Evolutionary conservation across 2,797 vertebrate genomes (phyloP).

Genomic region (Anguilla obscura): DNA sequence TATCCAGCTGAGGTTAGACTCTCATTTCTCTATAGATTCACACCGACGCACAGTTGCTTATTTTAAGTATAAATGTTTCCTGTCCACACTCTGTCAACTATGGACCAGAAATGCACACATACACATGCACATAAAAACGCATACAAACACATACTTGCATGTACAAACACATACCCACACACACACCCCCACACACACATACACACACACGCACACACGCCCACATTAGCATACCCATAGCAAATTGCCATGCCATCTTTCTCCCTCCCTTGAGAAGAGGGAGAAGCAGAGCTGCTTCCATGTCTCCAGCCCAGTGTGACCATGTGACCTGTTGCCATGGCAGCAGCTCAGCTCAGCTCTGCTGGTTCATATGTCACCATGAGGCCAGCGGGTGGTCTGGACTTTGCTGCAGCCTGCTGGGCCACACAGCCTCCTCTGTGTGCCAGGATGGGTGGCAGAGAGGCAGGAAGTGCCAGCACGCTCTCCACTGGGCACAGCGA

Average conservation of each 20-base stretch:
- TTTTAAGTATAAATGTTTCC: not conserved
- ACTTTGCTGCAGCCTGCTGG: not conserved
- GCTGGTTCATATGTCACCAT: not conserved
- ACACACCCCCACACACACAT: not conserved
- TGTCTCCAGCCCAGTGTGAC: not conserved
- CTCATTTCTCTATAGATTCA: not conserved
- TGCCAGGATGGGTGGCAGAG: not conserved
- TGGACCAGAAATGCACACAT: not conserved
- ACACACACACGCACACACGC: not conserved
- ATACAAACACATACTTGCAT: not conserved
- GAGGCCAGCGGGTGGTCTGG: not conserved
- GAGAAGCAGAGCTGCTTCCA: constrained; percentile 19
- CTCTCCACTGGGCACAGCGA: not conserved
- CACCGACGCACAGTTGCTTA: not conserved
- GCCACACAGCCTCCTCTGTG: not conserved
- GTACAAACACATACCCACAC: not conserved
- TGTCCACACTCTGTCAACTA: not conserved
- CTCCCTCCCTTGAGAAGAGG: constrained; percentile 6
- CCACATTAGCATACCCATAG: not conserved
- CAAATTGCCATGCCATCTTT: not conserved
- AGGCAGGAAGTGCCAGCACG: not conserved
- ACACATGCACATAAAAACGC: not conserved
- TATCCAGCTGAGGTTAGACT: not conserved
- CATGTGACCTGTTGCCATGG: constrained; percentile 35
- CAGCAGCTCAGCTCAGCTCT: constrained; percentile 23